Conservation (phyloP, 1,140 invertebrate genomes). For the Papilio glaucus region DNA sequence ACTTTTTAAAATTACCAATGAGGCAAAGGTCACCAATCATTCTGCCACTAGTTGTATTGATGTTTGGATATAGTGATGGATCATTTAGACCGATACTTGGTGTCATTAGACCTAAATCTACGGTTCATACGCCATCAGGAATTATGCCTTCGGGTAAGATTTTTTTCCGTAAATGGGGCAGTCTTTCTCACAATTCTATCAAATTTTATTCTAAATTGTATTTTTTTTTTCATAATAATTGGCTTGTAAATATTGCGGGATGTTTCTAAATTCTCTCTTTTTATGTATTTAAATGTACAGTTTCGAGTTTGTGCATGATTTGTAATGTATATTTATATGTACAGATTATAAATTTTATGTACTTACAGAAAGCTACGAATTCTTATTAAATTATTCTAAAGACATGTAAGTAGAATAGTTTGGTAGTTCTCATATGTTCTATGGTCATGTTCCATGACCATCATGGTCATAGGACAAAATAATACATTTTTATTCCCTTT, state of each 20-base stretch:
- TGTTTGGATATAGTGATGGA: conserved; percentile 39
- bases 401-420: no score
- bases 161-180: conserved; percentile 50
- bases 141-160: conserved; percentile 44
- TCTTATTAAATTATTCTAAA: no score
- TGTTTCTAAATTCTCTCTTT: conserved; percentile 6
- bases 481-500: no score
- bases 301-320: background rate
- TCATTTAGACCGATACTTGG: conserved; percentile 47
- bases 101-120: conserved; percentile 40
- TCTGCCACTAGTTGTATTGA: conserved; percentile 35
- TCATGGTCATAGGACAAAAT: no score
- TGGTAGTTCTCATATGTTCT: no score
- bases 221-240: conserved; percentile 8
- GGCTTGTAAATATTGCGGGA: conserved; percentile 32
- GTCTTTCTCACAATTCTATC: conserved; percentile 31
- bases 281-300: background rate
- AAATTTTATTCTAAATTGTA: conserved; percentile 13
- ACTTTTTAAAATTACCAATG: conserved; percentile 30
- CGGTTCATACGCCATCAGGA: conserved; percentile 42
- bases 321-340: background rate
- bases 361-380: no score
- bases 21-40: conserved; percentile 31
- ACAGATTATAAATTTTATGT: conserved; percentile 3
- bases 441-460: no score